Evolutionary conservation across 2,888 invertebrate genomes (phyloP).

Genomic region (Ormyrus labotus): DNA sequence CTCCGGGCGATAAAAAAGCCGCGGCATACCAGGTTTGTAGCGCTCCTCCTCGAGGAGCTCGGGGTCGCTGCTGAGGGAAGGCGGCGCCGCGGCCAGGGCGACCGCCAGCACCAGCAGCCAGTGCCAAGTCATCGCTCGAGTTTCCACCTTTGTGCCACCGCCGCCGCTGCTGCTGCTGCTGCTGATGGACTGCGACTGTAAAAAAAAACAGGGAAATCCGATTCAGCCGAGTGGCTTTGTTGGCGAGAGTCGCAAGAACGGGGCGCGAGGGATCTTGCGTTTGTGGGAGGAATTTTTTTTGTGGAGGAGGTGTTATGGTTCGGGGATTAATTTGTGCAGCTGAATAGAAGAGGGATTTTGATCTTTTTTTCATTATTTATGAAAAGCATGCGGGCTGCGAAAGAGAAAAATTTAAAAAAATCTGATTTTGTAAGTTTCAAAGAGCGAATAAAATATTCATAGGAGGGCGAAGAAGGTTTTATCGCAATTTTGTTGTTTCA

Average conservation of each 20-base stretch:
- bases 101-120: slow-evolving; percentile 46
- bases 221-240: background rate
- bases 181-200: background rate
- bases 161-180: background rate
- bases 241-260: background rate
- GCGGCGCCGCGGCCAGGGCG: slow-evolving; percentile 37
- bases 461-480: too few species aligned
- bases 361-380: too few species aligned
- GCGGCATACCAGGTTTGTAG: slow-evolving; percentile 46
- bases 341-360: too few species aligned
- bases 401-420: too few species aligned
- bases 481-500: too few species aligned
- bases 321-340: too few species aligned
- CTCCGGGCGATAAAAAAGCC: too few species aligned
- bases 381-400: too few species aligned
- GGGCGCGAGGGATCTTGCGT: background rate
- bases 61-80: slow-evolving; percentile 20
- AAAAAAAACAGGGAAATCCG: background rate
- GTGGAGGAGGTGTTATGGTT: too few species aligned
- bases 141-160: too few species aligned
- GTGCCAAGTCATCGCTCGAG: slow-evolving; percentile 37
- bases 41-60: slow-evolving; percentile 28
- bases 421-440: too few species aligned
- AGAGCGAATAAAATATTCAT: too few species aligned
- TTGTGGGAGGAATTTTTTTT: background rate